phyloP scores from a whole-genome alignment of 2,888 invertebrate genomes.

The Diaprepes abbreviatus region DNA sequence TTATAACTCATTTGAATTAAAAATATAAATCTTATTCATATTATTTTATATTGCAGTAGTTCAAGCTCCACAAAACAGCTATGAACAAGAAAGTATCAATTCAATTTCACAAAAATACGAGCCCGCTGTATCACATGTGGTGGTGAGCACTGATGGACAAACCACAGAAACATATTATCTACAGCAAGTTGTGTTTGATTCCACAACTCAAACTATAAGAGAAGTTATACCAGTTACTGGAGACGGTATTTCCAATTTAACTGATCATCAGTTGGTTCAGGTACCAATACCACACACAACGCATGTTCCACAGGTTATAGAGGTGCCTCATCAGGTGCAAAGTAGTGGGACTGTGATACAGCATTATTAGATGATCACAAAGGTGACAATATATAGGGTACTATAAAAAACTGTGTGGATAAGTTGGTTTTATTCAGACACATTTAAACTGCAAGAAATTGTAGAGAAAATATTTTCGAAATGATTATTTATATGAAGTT shows the following conservation, averaged over 20 bases:
- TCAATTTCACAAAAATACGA: neutral
- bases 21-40: no score
- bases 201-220: constrained; percentile 35
- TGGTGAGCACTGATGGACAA: constrained; percentile 10
- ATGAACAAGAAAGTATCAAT: neutral
- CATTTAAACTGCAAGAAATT: no score
- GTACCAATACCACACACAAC: constrained; percentile 21
- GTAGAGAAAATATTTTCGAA: no score
- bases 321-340: neutral
- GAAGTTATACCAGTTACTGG: constrained; percentile 23
- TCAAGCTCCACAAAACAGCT: neutral
- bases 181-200: constrained; percentile 39
- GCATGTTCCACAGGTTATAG: neutral
- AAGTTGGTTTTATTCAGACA: no score
- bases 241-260: neutral
- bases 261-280: constrained; percentile 25
- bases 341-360: neutral
- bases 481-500: no score
- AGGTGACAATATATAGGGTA: no score
- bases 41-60: neutral
- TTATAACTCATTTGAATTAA: no score
- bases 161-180: constrained; percentile 24
- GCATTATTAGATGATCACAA: constrained; percentile 3
- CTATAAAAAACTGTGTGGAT: no score
- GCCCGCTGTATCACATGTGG: constrained; percentile 5